Evolutionary conservation across 2,888 invertebrate species (phyloP).

Genomic region (Stramonita haemastoma): DNA sequence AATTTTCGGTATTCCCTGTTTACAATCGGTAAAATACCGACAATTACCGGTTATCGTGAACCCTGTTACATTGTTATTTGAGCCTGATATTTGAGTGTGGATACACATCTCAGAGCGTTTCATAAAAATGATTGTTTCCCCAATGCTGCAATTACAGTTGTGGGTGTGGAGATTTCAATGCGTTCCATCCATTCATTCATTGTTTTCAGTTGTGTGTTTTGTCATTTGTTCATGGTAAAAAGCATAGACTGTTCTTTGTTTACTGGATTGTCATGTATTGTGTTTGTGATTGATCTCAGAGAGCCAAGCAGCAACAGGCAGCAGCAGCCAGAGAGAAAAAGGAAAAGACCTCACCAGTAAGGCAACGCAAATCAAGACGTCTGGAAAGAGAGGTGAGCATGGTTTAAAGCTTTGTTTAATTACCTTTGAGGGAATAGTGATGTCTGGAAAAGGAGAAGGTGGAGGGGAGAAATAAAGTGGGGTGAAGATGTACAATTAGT

Average conservation of each 20-base stretch:
- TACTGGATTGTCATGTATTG: neutral
- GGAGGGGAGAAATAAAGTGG: neutral
- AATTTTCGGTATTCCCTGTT: too few species aligned
- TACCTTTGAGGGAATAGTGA: neutral
- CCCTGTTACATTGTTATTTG: too few species aligned
- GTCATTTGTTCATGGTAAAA: neutral
- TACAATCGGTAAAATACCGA: too few species aligned
- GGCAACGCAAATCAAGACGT: constrained; percentile 51
- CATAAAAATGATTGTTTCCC: too few species aligned
- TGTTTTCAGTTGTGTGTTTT: neutral
- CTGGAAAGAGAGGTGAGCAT: constrained; percentile 36
- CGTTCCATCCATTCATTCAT: neutral
- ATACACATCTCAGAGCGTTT: too few species aligned
- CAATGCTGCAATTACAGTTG: too few species aligned
- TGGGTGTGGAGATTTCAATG: too few species aligned
- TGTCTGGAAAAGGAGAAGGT: neutral
- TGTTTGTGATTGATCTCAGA: neutral
- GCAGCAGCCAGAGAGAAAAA: constrained; percentile 49
- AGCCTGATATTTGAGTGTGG: too few species aligned
- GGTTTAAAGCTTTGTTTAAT: constrained; percentile 20
- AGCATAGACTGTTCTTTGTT: neutral
- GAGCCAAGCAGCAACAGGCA: constrained; percentile 29
- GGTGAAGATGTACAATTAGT: too few species aligned
- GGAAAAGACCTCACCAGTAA: constrained; percentile 74
- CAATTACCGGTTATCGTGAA: too few species aligned